Conservation (phyloP, 2,888 invertebrate genomes). For the Hipparchia semele region DNA sequence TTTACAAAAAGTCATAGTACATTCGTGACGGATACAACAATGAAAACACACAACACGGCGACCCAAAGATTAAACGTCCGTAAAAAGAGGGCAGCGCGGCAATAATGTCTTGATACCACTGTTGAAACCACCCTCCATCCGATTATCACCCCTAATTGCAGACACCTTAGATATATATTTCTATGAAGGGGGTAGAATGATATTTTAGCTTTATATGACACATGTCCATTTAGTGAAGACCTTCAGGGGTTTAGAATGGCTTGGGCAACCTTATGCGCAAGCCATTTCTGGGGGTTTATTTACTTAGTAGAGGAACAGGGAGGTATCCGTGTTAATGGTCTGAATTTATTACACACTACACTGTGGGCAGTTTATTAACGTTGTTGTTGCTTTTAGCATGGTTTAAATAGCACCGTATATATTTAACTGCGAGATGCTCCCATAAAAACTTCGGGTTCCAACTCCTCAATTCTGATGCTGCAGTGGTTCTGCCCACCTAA, state of each 20-base stretch:
- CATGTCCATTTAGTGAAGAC: conserved; percentile 63
- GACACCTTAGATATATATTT: conserved; percentile 38
- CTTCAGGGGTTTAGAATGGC: conserved; percentile 53
- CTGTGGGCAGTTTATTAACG: conserved; percentile 18
- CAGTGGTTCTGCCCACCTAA: no score
- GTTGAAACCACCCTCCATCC: conserved; percentile 47
- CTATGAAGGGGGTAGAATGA: conserved; percentile 34
- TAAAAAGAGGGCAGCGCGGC: conserved; percentile 72
- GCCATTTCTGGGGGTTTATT: conserved; percentile 23
- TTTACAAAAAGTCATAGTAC: no score
- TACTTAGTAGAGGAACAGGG: conserved; percentile 1
- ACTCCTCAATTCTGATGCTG: no score
- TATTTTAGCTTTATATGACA: conserved; percentile 60
- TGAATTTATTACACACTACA: conserved; percentile 25
- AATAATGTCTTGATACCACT: conserved; percentile 75
- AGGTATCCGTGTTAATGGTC: conserved; percentile 14
- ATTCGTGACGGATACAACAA: conserved; percentile 23
- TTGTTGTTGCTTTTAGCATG: conserved; percentile 23
- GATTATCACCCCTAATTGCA: conserved; percentile 43
- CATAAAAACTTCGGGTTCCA: no score
- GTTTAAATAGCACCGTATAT: conserved; percentile 15
- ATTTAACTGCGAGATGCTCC: background rate
- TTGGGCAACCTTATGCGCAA: conserved; percentile 34
- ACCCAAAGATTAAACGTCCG: conserved; percentile 78
- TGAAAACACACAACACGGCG: conserved; percentile 53